These are phyloP conservation scores for Mylabris phalerata DNA, from an alignment of 1,140 invertebrate genomes.

Conservation along the genomic window DNA sequence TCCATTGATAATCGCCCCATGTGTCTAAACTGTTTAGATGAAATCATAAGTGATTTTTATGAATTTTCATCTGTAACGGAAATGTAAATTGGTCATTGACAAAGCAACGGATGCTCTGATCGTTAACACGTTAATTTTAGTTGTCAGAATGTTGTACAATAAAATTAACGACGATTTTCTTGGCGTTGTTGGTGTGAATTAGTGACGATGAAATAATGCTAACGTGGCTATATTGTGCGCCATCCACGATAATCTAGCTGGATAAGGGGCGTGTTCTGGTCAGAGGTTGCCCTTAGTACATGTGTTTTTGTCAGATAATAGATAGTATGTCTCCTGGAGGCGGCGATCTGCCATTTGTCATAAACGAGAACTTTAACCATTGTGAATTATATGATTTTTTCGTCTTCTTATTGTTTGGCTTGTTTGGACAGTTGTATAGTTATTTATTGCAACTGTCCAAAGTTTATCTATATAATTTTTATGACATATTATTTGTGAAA, in stretches of 20 bases:
- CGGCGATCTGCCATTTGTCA: conserved; percentile 30
- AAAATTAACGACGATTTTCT: no score
- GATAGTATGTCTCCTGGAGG: conserved; percentile 32
- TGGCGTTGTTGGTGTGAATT: no score
- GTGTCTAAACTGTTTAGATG: no score
- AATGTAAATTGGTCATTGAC: no score
- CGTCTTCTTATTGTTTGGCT: conserved; percentile 24
- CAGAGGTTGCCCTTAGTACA: conserved; percentile 27
- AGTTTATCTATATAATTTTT: conserved; percentile 14
- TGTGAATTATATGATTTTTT: conserved; percentile 15
- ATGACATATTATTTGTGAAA: conserved; percentile 1
- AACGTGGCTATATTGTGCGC: no score
- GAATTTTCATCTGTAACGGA: no score
- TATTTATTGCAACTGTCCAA: conserved; percentile 20
- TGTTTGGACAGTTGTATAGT: conserved; percentile 20
- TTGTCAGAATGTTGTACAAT: no score
- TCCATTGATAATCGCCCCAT: no score
- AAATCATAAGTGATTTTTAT: no score
- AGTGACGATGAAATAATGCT: no score
- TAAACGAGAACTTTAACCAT: conserved; percentile 23
- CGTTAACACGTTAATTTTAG: no score
- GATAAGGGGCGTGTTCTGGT: conserved; percentile 22
- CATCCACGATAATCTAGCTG: not conserved
- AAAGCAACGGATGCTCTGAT: no score
- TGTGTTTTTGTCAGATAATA: conserved; percentile 36